These are phyloP conservation scores for Phanerotoma sp. DNA, from an alignment of 2,888 invertebrate genomes.

Conservation along the genomic window DNA sequence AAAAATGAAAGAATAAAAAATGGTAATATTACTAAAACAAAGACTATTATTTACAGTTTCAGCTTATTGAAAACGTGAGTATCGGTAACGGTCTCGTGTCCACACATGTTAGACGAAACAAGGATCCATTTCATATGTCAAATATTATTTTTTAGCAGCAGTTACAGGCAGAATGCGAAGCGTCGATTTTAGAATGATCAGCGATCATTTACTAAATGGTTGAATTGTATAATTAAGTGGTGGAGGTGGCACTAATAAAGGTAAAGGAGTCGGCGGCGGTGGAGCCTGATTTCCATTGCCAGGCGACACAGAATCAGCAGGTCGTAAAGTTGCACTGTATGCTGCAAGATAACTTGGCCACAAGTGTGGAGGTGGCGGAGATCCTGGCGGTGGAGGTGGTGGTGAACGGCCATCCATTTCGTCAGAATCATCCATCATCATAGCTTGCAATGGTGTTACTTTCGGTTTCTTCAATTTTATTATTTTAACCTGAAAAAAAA, in stretches of 20 bases:
- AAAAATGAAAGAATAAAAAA: too few species aligned
- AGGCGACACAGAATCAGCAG: conserved; percentile 23
- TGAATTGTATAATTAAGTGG: conserved; percentile 54
- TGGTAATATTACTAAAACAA: too few species aligned
- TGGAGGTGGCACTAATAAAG: conserved; percentile 53
- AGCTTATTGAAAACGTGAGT: too few species aligned
- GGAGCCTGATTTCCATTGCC: conserved; percentile 29
- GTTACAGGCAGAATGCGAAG: too few species aligned
- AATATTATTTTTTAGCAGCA: too few species aligned
- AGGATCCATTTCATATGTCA: too few species aligned
- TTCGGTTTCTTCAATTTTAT: conserved; percentile 56
- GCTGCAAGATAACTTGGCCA: conserved; percentile 58
- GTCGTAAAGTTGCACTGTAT: conserved; percentile 40
- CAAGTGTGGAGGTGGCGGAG: conserved; percentile 61
- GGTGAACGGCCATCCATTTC: conserved; percentile 62
- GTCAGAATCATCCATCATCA: conserved; percentile 58
- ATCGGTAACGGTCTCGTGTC: too few species aligned
- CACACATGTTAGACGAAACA: too few species aligned
- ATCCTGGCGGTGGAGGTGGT: conserved; percentile 65
- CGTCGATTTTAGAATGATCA: too few species aligned
- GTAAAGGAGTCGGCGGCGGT: conserved; percentile 55
- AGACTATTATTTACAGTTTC: too few species aligned
- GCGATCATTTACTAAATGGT: conserved; percentile 51
- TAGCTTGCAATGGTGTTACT: conserved; percentile 48
- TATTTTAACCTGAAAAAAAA: conserved; percentile 56